Evolutionary conservation across 1,140 invertebrate genomes (phyloP), one percentile per base, ranked within the genome.

Genomic region (Eciton burchellii): DNA sequence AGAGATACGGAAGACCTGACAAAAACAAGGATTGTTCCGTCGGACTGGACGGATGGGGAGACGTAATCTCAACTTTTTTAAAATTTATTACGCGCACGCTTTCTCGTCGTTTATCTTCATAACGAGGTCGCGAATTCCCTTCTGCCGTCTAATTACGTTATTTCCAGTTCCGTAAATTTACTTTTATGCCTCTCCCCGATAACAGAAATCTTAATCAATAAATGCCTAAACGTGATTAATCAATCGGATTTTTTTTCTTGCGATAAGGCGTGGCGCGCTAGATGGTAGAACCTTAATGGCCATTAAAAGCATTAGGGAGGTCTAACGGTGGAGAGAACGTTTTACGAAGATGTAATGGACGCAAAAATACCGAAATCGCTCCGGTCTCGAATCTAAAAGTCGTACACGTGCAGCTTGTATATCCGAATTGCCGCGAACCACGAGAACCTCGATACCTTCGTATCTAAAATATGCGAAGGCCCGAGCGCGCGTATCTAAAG

Each of bases 231-330:
- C 12, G 3, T 26, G 16, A 59, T 73, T 73, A 59, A 59, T 73
- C 21, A 59, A 72, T 54, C 16, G 26, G 12, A 54, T 71, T 56
- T 59, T 24, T 35, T 59, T 43, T 12, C 41, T n/a, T n/a, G 0
- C n/a, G 19, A 12, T n/a, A 14, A 70, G 45, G n/a, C 29, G 47
- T n/a, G 21, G 16, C 41, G 35, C 54, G 59, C 21, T 35, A 29
- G 9, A 21, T n/a, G n/a, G n/a, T n/a, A 59, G 41, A 59, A 26
- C 21, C 16, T 73, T 73, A 73, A 59, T 59, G 11, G 49, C 74
- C 71, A 72, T 84, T 66, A 81, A 66, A 81, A 47, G 35, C 66
- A 84, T 85, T 72, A 85, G 56, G 43, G n/a, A n/a, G 49, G 29
- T 26, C 6, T 72, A 72, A 84, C 72, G 41, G 66, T 81, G 24